phyloP scores from a whole-genome alignment of 1,140 invertebrate species.

The Drosophila repleta region DNA sequence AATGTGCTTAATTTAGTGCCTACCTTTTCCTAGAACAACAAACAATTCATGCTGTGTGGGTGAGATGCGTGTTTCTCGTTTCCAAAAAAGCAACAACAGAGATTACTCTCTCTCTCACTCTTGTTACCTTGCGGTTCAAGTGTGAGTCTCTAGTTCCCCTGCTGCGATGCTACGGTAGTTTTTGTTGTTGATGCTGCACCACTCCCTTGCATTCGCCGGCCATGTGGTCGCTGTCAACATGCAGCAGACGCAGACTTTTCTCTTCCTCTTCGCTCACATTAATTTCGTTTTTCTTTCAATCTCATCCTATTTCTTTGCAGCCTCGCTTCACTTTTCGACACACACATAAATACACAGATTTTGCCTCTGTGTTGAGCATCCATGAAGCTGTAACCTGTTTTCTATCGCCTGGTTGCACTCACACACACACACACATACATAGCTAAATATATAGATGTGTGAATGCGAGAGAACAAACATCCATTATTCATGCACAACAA shows the following conservation, averaged over 20 bases:
- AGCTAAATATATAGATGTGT: too few relatives aligned
- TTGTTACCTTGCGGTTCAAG: conserved; percentile 25
- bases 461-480: conserved; percentile 23
- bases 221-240: conserved; percentile 55
- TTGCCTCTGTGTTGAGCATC: conserved; percentile 13
- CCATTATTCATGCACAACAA: conserved; percentile 39
- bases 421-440: conserved; percentile 20
- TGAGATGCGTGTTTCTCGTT: conserved; percentile 31
- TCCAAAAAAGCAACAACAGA: conserved; percentile 25
- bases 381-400: conserved; percentile 71
- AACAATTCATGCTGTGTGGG: conserved; percentile 32
- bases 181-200: conserved; percentile 43
- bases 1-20: conserved; percentile 49
- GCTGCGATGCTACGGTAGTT: conserved; percentile 60
- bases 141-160: conserved; percentile 44
- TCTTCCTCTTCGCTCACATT: conserved; percentile 16
- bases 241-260: conserved; percentile 7
- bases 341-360: conserved; percentile 38
- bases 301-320: conserved; percentile 58
- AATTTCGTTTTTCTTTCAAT: conserved; percentile 67
- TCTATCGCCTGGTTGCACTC: conserved; percentile 48
- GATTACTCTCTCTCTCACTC: conserved; percentile 10
- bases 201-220: conserved; percentile 49
- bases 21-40: conserved; percentile 40
- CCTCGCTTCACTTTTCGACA: conserved; percentile 39